Base-by-base conservation (phyloP, 2,113 vertebrate species). In the Aramus guarauna region DNA sequence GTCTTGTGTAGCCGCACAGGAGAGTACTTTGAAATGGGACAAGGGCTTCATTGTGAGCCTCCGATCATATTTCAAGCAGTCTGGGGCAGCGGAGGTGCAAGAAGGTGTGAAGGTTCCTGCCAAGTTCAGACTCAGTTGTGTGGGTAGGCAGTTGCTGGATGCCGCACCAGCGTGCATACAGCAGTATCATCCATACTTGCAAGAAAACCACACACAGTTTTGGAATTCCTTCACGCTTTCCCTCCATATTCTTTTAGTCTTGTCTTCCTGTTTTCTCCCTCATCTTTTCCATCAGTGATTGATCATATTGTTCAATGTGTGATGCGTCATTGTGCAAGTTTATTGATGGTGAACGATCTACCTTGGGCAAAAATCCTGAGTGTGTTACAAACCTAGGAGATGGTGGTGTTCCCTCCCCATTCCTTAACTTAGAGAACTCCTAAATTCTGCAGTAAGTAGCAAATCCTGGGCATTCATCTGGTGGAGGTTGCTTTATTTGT, bases 21-120 rank as follows among this genome's bases (percentile, higher is more conserved):
- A 92, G 55, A 59, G 18, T 50, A 30, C 77, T 89, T 74, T 55
- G 73, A 82, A 84, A 56, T 20, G 43, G 83, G 53, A 73, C 67
- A 71, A 71, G 76, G 68, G 41, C 75, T 97, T 90, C 72, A 45
- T 59, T 92, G 76, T 87, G 60, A 91, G 84, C n/a, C 37, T 47
- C 1, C 43, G 68, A 86, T 91, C 30, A 1, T 45, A 52, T 96
- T 92, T 96, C 84, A 95, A 81, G 81, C 48, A 29, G 73, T 68
- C 69, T 68, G 60, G 84, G 84, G 66, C 91, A 91, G 77, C 0
- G 2, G 84, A 92, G 67, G 69, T 76, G 84, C 66, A 58, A 36
- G 89, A 37, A 67, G 62, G 72, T 12, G 22, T 43, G 68, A 81
- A 59, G 59, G 60, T 41, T 88, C 47, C 80, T 95, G 80, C 67